These are phyloP conservation scores for Pseudomyrmex gracilis DNA, from an alignment of 1,140 invertebrate genomes.

Conservation along the genomic window DNA sequence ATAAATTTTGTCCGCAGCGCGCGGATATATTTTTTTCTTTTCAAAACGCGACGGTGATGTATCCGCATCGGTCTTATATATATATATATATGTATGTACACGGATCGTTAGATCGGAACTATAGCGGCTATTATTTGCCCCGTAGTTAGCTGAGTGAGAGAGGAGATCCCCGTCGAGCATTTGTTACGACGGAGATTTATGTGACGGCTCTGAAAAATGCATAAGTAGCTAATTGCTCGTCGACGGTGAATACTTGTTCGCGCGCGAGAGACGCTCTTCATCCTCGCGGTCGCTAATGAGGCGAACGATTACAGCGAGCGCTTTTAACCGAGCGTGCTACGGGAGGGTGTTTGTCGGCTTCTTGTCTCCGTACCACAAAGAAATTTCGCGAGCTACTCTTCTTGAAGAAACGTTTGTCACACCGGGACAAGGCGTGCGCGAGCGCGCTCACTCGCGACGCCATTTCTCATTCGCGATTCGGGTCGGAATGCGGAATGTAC, in stretches of 20 bases:
- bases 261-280: conserved; percentile 32
- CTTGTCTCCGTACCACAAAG: conserved; percentile 24
- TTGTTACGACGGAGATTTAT: conserved; percentile 57
- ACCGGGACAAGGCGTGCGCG: neutral
- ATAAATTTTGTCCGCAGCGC: neutral
- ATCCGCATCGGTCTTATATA: neutral
- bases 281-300: conserved; percentile 58
- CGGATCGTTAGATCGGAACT: conserved; percentile 44
- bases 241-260: conserved; percentile 44
- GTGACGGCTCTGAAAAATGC: conserved; percentile 47
- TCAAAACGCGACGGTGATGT: neutral
- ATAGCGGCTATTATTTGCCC: conserved; percentile 40
- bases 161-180: conserved; percentile 1
- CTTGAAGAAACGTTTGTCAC: conserved; percentile 34
- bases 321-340: conserved; percentile 20
- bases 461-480: conserved; percentile 16
- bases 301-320: conserved; percentile 50
- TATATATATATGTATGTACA: neutral
- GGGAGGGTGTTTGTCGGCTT: conserved; percentile 33
- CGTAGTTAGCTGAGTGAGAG: no score
- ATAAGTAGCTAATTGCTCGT: conserved; percentile 59
- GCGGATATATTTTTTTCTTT: neutral
- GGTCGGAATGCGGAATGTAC: conserved; percentile 58
- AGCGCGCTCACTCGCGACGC: neutral
- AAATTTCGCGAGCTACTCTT: conserved; percentile 42